Base-by-base conservation (phyloP, 2,797 vertebrate genomes). In the Spinus pinus region DNA sequence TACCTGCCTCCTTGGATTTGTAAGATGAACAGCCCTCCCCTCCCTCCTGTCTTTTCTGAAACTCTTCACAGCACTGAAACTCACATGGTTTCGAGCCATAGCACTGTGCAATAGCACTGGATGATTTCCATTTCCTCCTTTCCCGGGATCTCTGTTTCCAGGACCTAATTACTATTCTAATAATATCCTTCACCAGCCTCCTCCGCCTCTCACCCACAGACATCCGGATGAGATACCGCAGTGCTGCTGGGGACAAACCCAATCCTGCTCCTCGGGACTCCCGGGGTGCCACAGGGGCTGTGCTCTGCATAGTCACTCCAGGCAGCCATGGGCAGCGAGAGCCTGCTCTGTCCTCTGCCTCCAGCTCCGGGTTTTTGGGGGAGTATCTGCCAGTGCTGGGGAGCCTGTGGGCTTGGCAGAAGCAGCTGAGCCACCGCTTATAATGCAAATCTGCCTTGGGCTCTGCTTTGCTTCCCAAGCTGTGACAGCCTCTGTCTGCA, bases 121-220 rank as follows among this genome's bases (percentile, higher is more conserved):
- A 54, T 89, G 61, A 64, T 88, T 86, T 93, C 72, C 50, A 47
- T 87, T 73, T 79, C 41, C 19, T 75, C 17, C 21, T 69, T 97
- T 64, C 39, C 64, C 3, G 23, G 73, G 62, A 66, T 85, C 39
- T 79, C 71, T 67, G 66, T 81, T 93, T 44, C 41, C 1, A 0
- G 78, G 35, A 67, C 57, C 70, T 93, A 94, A 94, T 94, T 95
- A 92, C 81, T 83, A 86, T 89, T 93, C 88, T 89, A 93, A 93
- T 90, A 95, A 90, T 90, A 94, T 71, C 87, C 49, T 54, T 49
- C 66, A 31, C 10, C 81, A 85, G 50, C 81, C 42, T 91, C 78
- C 87, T 79, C 88, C 0, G 8, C 82, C 80, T 91, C 92, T 96
- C 70, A 31, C 75, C 60, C 86, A 89, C 88, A 0, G 1, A 42